A percentile compares a stretch with the other conserved stretches of the same genome.
These are phyloP conservation scores for Morus bassanus DNA, from an alignment of 2,797 vertebrate species.

Conservation along the genomic window DNA sequence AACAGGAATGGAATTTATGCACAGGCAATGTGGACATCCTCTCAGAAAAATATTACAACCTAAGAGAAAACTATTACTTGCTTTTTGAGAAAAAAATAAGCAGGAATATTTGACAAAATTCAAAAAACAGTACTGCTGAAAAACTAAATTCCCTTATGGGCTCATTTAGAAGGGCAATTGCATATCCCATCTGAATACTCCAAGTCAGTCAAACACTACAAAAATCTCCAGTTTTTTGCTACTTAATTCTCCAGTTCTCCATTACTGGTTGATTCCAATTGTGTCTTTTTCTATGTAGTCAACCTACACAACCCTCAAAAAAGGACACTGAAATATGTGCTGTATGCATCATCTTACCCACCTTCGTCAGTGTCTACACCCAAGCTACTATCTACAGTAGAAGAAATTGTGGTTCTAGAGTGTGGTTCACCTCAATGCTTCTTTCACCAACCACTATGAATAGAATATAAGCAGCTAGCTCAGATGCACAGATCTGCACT, in stretches of 20 bases:
- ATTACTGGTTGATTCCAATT: not conserved
- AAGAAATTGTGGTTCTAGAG: not conserved
- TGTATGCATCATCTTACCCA: not conserved
- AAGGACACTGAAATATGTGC: not conserved
- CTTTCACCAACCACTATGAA: not conserved
- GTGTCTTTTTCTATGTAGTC: not conserved
- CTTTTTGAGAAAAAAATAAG: not conserved
- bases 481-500: not conserved
- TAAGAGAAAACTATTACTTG: not conserved
- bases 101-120: not conserved
- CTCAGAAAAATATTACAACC: not conserved
- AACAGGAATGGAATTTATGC: not conserved
- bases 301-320: not conserved
- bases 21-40: not conserved
- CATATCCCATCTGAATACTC: not conserved
- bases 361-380: not conserved
- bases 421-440: not conserved
- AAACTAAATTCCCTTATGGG: not conserved
- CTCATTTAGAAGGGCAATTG: not conserved
- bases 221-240: not conserved
- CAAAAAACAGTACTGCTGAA: not conserved
- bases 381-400: not conserved
- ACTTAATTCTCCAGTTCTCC: not conserved
- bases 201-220: not conserved
- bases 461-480: not conserved